These are phyloP conservation scores for Malacoctenus gilli DNA, from an alignment of 2,797 vertebrate species.

Conservation along the genomic window DNA sequence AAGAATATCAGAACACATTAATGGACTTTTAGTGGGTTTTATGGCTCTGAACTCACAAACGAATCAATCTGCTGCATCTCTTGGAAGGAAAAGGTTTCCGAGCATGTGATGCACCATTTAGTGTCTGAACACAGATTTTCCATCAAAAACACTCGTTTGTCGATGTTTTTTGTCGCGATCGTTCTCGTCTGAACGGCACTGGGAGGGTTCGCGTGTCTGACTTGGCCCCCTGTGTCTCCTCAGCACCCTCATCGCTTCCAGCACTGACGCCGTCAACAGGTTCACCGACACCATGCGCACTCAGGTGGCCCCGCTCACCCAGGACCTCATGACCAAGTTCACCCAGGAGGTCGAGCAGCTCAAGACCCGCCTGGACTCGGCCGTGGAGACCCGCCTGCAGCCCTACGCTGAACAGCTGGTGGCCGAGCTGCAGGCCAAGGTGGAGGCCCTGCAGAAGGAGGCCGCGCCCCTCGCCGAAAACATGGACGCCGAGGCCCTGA, in stretches of 20 bases:
- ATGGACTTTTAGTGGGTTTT: too few relatives aligned
- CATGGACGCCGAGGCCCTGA: conserved; percentile 67
- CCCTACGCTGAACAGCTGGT: conserved; percentile 58
- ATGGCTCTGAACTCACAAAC: too few relatives aligned
- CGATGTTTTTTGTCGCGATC: too few relatives aligned
- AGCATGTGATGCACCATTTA: too few relatives aligned
- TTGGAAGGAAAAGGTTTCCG: too few relatives aligned
- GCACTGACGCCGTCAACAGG: conserved; percentile 53
- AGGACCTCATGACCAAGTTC: conserved; percentile 62
- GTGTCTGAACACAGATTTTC: too few relatives aligned
- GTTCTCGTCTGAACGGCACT: too few relatives aligned
- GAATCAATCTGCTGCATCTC: too few relatives aligned
- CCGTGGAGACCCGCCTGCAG: conserved; percentile 37
- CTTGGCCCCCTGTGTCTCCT: conserved; percentile 18
- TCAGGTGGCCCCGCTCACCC: conserved; percentile 63
- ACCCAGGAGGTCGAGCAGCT: conserved; percentile 70
- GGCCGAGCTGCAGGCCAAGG: conserved; percentile 46
- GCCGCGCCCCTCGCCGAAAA: conserved; percentile 43
- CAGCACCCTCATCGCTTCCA: conserved; percentile 70
- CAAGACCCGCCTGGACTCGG: conserved; percentile 56
- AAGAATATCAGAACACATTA: too few relatives aligned
- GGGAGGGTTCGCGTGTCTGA: too few relatives aligned
- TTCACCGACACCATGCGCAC: conserved; percentile 40
- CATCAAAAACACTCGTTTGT: too few relatives aligned
- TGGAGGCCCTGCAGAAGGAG: conserved; percentile 68